Percentiles rank a stretch among this genome's conserved stretches.
Evolutionary conservation across 2,113 vertebrate genomes (phyloP).

Genomic region (Accipiter virgatus): DNA sequence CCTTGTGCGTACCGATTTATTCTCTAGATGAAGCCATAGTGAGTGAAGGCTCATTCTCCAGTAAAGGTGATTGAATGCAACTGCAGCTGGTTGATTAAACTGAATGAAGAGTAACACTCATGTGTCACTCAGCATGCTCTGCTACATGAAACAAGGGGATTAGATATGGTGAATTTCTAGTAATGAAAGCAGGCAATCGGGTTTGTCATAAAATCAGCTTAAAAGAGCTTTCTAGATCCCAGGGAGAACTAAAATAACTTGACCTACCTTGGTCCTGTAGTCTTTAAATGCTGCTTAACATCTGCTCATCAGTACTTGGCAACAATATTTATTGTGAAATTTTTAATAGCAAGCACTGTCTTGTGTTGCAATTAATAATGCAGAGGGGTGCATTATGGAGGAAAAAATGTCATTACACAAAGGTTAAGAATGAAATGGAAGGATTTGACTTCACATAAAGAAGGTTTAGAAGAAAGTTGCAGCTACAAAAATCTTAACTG

Average conservation of each 20-base stretch:
- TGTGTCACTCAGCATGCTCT: background rate
- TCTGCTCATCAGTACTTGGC: conserved; percentile 36
- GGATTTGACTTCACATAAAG: background rate
- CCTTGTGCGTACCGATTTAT: background rate
- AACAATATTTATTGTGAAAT: background rate
- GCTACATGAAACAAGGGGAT: conserved; percentile 30
- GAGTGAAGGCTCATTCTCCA: background rate
- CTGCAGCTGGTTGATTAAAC: background rate
- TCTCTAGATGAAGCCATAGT: background rate
- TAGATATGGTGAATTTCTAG: conserved; percentile 51
- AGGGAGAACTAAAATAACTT: conserved; percentile 64
- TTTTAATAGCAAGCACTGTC: background rate
- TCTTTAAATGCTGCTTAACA: conserved; percentile 67
- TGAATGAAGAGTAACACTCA: background rate
- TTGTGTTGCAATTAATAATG: background rate
- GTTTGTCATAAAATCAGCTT: conserved; percentile 63
- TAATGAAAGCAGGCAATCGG: conserved; percentile 50
- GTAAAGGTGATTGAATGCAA: background rate
- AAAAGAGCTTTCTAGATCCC: conserved; percentile 57
- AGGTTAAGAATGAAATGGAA: background rate
- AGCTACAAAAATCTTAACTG: background rate
- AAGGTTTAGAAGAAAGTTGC: background rate
- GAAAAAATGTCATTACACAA: background rate
- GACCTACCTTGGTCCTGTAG: conserved; percentile 62
- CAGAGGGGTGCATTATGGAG: background rate